Percentiles rank a stretch among this genome's conserved stretches.
Conservation (phyloP, 2,113 vertebrate genomes). For the Lota lota region DNA sequence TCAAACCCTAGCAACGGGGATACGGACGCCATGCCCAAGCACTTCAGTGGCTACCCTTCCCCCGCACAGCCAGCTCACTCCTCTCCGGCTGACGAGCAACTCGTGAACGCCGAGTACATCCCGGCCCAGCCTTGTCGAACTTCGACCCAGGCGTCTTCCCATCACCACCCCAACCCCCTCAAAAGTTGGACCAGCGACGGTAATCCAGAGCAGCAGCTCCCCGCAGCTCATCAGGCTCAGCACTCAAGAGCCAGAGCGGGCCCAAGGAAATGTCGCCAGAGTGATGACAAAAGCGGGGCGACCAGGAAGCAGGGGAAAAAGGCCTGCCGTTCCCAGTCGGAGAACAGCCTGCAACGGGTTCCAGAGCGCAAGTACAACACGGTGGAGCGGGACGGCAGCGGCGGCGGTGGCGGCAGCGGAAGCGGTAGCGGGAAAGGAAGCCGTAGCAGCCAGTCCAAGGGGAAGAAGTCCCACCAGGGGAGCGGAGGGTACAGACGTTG, state of each 20-base stretch:
- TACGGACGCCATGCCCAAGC: conserved; percentile 49
- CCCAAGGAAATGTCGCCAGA: conserved; percentile 74
- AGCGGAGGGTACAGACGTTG: conserved; percentile 67
- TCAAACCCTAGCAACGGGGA: conserved; percentile 60
- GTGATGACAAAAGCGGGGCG: conserved; percentile 59
- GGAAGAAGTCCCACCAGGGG: conserved; percentile 62
- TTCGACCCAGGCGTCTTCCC: conserved; percentile 51
- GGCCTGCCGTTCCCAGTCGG: conserved; percentile 80
- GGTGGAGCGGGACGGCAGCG: conserved; percentile 69
- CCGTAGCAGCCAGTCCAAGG: conserved; percentile 50
- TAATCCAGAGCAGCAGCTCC: conserved; percentile 41
- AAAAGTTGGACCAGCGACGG: conserved; percentile 28
- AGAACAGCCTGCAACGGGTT: conserved; percentile 77
- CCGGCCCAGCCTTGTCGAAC: conserved; percentile 70
- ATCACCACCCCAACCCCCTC: conserved; percentile 32
- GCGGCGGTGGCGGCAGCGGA: conserved; percentile 40
- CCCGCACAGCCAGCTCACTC: conserved; percentile 18
- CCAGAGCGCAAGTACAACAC: conserved; percentile 75
- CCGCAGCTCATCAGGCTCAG: conserved; percentile 29
- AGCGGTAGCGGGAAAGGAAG: conserved; percentile 1
- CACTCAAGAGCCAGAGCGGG: conserved; percentile 43
- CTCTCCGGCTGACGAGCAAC: conserved; percentile 58
- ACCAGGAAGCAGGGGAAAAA: conserved; percentile 69
- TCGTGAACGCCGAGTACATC: conserved; percentile 83
- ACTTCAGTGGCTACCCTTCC: conserved; percentile 25